Evolutionary conservation across 1,140 invertebrate species (phyloP), one percentile per base, ranked within the genome.

Genomic region (Drosophila sucinea): DNA sequence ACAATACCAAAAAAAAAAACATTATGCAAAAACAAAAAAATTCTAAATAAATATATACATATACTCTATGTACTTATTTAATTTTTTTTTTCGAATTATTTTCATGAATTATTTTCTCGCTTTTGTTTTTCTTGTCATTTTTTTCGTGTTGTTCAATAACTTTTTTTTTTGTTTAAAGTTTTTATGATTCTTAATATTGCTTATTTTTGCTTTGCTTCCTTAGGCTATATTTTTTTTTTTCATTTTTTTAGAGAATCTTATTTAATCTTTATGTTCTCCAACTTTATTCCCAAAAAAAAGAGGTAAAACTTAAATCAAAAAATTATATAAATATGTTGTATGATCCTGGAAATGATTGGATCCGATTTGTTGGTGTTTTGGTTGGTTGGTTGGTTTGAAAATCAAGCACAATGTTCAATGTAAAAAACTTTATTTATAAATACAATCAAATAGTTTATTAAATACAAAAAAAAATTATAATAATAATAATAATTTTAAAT

Each of bases 341-440:
- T 17, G 17, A 17, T 17, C 17, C 17, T 17, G 17, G 17, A 17
- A 17, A 17, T 17, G 17, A 17, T 17, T 17, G 17, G 17, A 17
- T 17, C 17, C 17, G 17, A 17, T 17, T 17, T 17, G 17, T 17
- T 17, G 17, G 17, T 17, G 17, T 17, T 17, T 17, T 17, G 17
- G 17, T 17, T 17, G 17, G 17, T 17, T 17, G 17, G 17, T 17
- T 17, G 17, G 17, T 17, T 17, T 0, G 17, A 17, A 63, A 72
- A 41, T 29, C 40, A 69, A 11, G 70, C 56, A 56, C 8, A 25
- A 8, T 56, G 32, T 73, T 75, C 64, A 68, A 79, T 82, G 79
- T 76, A 86, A 86, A 87, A 84, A 86, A 87, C 82, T 86, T 86
- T 86, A 86, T 86, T 86, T 82, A 86, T 86, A 86, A 86, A 86